Evolutionary conservation across 2,113 vertebrate genomes (phyloP).

Genomic region (Rhynchomys soricoides): DNA sequence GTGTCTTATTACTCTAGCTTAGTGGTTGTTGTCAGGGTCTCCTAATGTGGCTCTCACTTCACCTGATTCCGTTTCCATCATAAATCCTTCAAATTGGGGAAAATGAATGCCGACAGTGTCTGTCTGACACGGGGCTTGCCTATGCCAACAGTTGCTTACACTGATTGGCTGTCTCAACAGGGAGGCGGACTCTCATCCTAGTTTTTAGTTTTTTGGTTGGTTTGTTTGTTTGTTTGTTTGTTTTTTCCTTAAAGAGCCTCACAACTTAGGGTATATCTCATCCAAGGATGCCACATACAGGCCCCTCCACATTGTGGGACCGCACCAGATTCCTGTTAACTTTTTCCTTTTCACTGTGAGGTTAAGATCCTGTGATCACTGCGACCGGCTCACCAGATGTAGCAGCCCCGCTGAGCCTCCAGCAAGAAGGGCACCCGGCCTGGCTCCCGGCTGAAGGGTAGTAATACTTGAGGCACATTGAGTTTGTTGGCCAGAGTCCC

Average conservation of each 20-base stretch:
- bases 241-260: background rate
- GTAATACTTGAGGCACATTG: constrained; percentile 81
- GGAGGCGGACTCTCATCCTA: background rate
- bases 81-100: background rate
- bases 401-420: constrained; percentile 83
- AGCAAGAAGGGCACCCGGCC: constrained; percentile 79
- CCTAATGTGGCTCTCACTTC: background rate
- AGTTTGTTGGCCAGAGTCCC: constrained; percentile 70
- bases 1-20: background rate
- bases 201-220: too few species aligned
- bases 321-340: background rate
- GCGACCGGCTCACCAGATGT: constrained; percentile 78
- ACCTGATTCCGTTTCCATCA: background rate
- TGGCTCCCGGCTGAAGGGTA: constrained; percentile 77
- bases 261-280: background rate
- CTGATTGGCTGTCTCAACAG: background rate
- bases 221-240: too few species aligned
- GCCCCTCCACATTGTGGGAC: too few species aligned
- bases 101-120: background rate
- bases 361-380: background rate
- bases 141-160: background rate
- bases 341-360: background rate
- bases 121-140: background rate
- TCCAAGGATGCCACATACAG: background rate
- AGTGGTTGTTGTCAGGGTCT: background rate